Evolutionary conservation across 2,113 vertebrate species (phyloP), one percentile per base, ranked within the genome.

Genomic region (Rhinichthys klamathensis): DNA sequence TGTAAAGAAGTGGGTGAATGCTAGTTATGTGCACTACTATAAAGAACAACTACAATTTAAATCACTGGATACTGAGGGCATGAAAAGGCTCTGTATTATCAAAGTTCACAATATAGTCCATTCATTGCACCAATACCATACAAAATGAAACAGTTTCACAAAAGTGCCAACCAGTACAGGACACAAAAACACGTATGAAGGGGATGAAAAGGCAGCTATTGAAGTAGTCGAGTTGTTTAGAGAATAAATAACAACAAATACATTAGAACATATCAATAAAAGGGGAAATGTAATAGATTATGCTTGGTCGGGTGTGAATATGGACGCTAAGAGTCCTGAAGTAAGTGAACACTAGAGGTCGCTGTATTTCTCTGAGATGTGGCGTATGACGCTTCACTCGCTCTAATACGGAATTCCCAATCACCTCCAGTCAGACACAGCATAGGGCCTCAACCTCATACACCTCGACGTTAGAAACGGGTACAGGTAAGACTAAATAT

Each of bases 341-440:
- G 30, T 35, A 9, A 35, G 30, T 35, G 18, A 77, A 56, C 76
- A 25, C 21, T 79, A 41, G 76, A 11, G 6, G 76, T 16, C 76
- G 76, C 56, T 79, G 76, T 79, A 16, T 61, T 12, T 79, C 56
- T 25, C 58, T 13, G 60, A 2, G 58, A 41, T 80, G 60, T 67
- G 79, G 60, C 60, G 60, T 49, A 80, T 80, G 79, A 80, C 79
- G 79, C 23, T 67, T 80, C 61, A 21, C n/a, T 67, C 25, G 60
- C 8, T 81, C 38, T 65, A 67, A 65, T 79, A 44, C 56, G 76
- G 76, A 79, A 44, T 81, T 67, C 79, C 60, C 60, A 67, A 27
- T 81, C 38, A 80, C 49, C 60, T 80, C 54, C 79, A 80, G 58
- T 80, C 78, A 44, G 78, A 61, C 11, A 54, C n/a, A 46, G 79